phyloP scores from a whole-genome alignment of 2,113 vertebrate genomes.

The Cololabis saira region DNA sequence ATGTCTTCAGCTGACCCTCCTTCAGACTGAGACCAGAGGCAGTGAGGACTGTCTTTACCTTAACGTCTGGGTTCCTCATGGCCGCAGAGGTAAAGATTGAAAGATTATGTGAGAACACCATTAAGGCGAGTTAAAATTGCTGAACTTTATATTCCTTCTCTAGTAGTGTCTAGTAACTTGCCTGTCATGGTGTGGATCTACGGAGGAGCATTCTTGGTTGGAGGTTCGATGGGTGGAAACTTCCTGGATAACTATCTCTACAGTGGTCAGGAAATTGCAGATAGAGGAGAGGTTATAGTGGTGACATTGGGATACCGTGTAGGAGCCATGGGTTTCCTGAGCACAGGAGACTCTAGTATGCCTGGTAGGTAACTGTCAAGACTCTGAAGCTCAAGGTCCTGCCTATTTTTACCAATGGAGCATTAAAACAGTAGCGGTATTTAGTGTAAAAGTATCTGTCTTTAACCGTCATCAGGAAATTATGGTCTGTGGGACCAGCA shows the following conservation, averaged over 20 bases:
- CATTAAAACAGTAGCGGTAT: neutral
- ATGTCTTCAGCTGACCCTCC: conserved; percentile 85
- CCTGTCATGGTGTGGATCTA: conserved; percentile 95
- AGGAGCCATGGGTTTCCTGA: conserved; percentile 93
- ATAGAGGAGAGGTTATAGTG: conserved; percentile 90
- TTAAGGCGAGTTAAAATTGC: neutral
- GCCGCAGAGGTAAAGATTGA: conserved; percentile 64
- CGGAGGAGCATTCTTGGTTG: conserved; percentile 87
- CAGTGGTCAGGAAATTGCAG: conserved; percentile 87
- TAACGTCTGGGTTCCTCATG: conserved; percentile 95
- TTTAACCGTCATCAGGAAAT: conserved; percentile 82
- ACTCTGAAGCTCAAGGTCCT: neutral
- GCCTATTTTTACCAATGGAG: neutral
- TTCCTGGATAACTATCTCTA: conserved; percentile 90
- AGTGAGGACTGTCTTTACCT: conserved; percentile 93
- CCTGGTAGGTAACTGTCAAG: conserved; percentile 46
- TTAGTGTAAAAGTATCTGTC: neutral
- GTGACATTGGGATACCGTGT: conserved; percentile 92
- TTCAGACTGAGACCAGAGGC: conserved; percentile 79
- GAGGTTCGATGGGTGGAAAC: conserved; percentile 85
- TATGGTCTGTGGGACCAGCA: conserved; percentile 95
- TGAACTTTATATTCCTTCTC: neutral
- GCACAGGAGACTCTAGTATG: conserved; percentile 85
- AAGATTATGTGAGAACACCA: neutral
- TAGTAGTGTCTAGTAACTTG: conserved; percentile 88